Evolutionary conservation across 2,113 vertebrate genomes (phyloP).

Genomic region (Cryptotis parvus): DNA sequence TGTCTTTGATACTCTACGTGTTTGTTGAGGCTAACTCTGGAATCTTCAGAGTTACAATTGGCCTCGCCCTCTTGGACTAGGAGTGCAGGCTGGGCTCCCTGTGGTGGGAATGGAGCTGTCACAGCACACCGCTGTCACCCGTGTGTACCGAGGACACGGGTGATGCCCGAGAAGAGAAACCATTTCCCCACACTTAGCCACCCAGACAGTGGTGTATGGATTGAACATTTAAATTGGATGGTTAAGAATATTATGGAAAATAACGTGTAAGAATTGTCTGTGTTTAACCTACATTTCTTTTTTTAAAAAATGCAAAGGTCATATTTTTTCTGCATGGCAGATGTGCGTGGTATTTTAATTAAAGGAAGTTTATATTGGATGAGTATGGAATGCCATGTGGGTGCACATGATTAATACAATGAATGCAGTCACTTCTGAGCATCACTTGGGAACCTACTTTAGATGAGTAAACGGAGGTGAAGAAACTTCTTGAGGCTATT

Average conservation of each 20-base stretch:
- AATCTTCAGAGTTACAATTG: no score
- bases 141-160: no score
- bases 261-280: neutral
- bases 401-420: neutral
- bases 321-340: neutral
- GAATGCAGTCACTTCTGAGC: neutral
- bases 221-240: neutral
- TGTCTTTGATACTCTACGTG: no score
- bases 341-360: neutral
- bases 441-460: neutral
- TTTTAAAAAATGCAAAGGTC: neutral
- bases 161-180: no score
- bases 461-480: neutral
- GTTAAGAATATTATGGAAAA: neutral
- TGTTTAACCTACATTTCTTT: neutral
- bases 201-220: no score
- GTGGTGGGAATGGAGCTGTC: no score
- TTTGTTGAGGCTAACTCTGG: no score
- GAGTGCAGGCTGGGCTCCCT: no score
- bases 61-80: no score
- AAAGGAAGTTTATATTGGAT: neutral
- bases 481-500: neutral
- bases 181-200: neutral
- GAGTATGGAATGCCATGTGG: neutral
- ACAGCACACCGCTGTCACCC: no score